Percentiles rank a stretch among this genome's conserved stretches.
Evolutionary conservation across 2,797 vertebrate genomes (phyloP).

Genomic region (Hemitrygon akajei): DNA sequence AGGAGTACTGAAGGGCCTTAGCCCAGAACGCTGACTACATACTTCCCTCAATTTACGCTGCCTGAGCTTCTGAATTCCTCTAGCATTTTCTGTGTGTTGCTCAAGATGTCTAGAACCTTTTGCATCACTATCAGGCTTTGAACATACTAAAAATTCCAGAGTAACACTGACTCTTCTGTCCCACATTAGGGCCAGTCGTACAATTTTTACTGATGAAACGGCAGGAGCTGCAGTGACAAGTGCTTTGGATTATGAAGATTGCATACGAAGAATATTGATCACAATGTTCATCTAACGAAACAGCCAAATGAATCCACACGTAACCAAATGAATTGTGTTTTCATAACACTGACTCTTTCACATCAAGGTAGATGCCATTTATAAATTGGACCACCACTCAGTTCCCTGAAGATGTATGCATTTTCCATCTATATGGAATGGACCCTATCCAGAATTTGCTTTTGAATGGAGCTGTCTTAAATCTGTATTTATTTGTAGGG

Average conservation of each 20-base stretch:
- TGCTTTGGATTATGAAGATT: not conserved
- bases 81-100: too few species aligned
- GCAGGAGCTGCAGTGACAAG: not conserved
- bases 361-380: not conserved
- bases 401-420: too few species aligned
- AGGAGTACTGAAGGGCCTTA: too few species aligned
- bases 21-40: too few species aligned
- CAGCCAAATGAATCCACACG: not conserved
- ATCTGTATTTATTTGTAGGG: not conserved
- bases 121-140: too few species aligned
- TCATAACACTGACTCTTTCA: not conserved
- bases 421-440: not conserved
- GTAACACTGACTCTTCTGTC: not conserved
- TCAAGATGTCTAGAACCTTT: too few species aligned
- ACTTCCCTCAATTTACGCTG: too few species aligned
- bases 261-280: not conserved
- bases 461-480: not conserved
- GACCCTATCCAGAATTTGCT: not conserved
- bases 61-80: too few species aligned
- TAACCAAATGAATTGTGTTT: not conserved
- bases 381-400: not conserved
- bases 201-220: not conserved
- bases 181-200: not conserved
- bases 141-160: too few species aligned
- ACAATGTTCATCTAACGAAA: not conserved